Evolutionary conservation across 2,888 invertebrate species (phyloP), one percentile per base, ranked within the genome.

Genomic region (Gastrophysa polygoni): DNA sequence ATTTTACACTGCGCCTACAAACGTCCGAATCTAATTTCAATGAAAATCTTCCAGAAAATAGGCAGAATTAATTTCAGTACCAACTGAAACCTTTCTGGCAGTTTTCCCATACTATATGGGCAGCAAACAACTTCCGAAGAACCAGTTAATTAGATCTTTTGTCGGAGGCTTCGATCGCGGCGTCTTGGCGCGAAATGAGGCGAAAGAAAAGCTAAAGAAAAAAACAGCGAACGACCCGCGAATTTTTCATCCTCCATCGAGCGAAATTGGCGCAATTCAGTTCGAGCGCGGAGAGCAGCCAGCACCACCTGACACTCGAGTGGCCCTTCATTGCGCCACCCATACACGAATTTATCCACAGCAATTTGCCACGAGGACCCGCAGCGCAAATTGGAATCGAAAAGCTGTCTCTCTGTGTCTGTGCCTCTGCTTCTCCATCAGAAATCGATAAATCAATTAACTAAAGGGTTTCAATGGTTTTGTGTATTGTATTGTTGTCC

Each of bases 271-370:
- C 74, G 79, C 80, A 81, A 81, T 81, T 81, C 79, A 75, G 75
- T 74, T 78, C 77, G 78, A 78, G 78, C 1, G 29, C 8, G 10
- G 29, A 6, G 10, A 38, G 38, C 79, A 78, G 77, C 81, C 82
- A 81, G 75, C 77, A 80, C 80, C 81, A 82, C 80, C 82, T 82
- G 82, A 80, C 82, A 76, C 71, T 81, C 72, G 72, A 82, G 82
- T 78, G 80, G 77, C 73, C 75, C 78, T 79, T 79, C 78, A 80
- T 78, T 77, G 75, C 72, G 69, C 68, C 70, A 67, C 73, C 75
- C 75, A 73, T 75, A 76, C 75, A 68, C 71, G 76, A 78, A 78
- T 79, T 78, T 73, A 78, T 79, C 77, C 73, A 73, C 75, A 74
- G 78, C 80, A 81, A 81, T 80, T 81, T 80, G 73, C 77, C 74